Evolutionary conservation across 2,797 vertebrate species (phyloP), one percentile per base, ranked within the genome.

Genomic region (Prionace glauca): DNA sequence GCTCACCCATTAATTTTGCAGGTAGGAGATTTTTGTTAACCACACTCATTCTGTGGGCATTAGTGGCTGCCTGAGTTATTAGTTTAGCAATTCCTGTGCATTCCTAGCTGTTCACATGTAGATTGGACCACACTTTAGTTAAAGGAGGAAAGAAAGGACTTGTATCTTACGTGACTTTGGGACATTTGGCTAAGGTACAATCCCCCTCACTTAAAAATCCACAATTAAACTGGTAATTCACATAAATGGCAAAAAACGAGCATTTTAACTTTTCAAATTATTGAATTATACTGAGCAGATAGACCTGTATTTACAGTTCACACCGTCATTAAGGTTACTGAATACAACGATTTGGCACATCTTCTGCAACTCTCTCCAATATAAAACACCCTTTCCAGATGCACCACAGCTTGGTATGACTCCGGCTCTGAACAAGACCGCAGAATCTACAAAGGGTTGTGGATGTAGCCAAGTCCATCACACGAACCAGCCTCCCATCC

Each of bases 1-100:
- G 99, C 99, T 41, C 98, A 99, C 96, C 99, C 99, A 0, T 95
- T 99, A 14, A 98, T 99, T 95, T 95, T 98, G 2, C 97, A 99
- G 98, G 99, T 99, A 96, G 97, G 97, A 36, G 2, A n/a, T 32
- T 79, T 79, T n/a, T 8, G 29, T 95, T 60, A 11, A 71, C 74
- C 45, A 0, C 4, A 8, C 26, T 36, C 62, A 36, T n/a, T 9
- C 71, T 62, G n/a, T 4, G 45, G 20, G 56, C 71, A 18, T 36
- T 7, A 1, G 45, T 26, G 32, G 12, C 71, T 10, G 26, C 32
- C 2, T 32, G 16, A 84, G 41, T 45, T 24, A 22, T 45, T 41
- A 45, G 0, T 45, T 84, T 45, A 22, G 18, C 36, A 20, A 45
- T 36, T 81, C 9, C 79, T 45, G 81, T 41, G 45, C 20, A 41